Conservation (phyloP, 2,797 vertebrate species). For the Micrastur ruficollis region DNA sequence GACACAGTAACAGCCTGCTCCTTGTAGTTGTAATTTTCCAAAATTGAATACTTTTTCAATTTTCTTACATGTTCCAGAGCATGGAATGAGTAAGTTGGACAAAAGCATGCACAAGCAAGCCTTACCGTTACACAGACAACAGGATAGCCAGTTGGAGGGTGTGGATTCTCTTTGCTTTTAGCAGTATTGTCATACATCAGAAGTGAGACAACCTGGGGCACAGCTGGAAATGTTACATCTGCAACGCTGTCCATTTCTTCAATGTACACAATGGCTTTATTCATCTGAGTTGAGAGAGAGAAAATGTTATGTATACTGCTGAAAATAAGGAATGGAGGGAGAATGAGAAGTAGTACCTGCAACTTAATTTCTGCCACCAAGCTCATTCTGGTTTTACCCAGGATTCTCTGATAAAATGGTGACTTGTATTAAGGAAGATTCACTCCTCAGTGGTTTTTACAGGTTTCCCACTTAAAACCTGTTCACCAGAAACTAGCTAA, state of each 20-base stretch:
- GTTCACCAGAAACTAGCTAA: neutral
- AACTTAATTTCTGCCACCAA: neutral
- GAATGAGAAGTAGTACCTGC: neutral
- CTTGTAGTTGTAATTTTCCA: neutral
- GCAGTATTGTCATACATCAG: slow-evolving; percentile 82
- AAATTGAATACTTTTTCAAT: neutral
- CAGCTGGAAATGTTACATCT: slow-evolving; percentile 86
- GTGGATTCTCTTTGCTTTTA: slow-evolving; percentile 76
- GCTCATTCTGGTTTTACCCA: neutral
- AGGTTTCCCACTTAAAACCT: neutral
- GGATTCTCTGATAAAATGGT: neutral
- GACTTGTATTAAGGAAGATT: neutral
- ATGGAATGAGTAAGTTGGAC: neutral
- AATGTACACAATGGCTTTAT: slow-evolving; percentile 87
- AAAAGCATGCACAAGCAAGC: neutral
- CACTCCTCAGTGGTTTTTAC: neutral
- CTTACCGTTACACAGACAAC: slow-evolving; percentile 85
- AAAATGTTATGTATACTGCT: neutral
- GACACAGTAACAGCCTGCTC: neutral
- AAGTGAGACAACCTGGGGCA: slow-evolving; percentile 84
- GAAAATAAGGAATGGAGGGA: neutral
- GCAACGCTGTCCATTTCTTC: slow-evolving; percentile 89
- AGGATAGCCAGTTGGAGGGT: slow-evolving; percentile 82
- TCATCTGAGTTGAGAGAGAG: slow-evolving; percentile 74
- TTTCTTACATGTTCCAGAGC: neutral